Conservation (phyloP, 2,113 vertebrate species). For the Xiphophorus couchianus region DNA sequence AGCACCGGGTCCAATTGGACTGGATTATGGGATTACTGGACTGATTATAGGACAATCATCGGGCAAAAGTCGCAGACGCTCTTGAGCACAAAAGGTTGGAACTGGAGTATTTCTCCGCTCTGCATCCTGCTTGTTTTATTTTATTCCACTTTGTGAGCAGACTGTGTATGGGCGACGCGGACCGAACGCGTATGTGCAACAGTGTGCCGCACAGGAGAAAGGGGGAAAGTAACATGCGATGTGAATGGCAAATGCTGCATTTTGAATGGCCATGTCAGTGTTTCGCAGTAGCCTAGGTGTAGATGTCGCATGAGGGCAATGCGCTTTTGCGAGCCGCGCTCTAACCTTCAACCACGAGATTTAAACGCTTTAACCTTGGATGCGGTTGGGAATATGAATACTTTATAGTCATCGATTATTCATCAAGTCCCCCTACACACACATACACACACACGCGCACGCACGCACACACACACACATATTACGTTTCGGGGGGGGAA, state of each 20-base stretch:
- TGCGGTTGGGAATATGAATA: slow-evolving; percentile 76
- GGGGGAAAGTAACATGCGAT: slow-evolving; percentile 70
- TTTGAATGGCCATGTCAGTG: slow-evolving; percentile 69
- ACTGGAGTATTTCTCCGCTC: slow-evolving; percentile 50
- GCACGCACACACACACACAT: background rate
- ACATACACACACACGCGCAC: background rate
- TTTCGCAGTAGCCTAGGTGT: slow-evolving; percentile 72
- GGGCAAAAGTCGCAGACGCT: slow-evolving; percentile 75
- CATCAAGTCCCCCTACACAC: slow-evolving; percentile 42
- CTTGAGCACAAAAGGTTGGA: slow-evolving; percentile 71
- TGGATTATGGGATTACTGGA: slow-evolving; percentile 79
- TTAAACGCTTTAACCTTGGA: slow-evolving; percentile 78
- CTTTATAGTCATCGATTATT: slow-evolving; percentile 77
- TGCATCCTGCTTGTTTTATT: slow-evolving; percentile 42
- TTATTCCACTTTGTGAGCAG: slow-evolving; percentile 61
- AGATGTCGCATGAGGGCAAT: slow-evolving; percentile 81
- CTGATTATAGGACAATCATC: slow-evolving; percentile 77
- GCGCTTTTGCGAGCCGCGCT: slow-evolving; percentile 73
- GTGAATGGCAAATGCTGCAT: slow-evolving; percentile 76
- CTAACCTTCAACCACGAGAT: slow-evolving; percentile 76
- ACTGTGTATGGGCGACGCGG: slow-evolving; percentile 42
- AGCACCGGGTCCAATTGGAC: slow-evolving; percentile 70
- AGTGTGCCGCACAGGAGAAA: slow-evolving; percentile 75
- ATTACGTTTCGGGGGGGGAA: background rate
- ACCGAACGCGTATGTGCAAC: slow-evolving; percentile 72